Evolutionary conservation across 2,888 invertebrate genomes (phyloP), one percentile per base, ranked within the genome.

Genomic region (Homarus gammarus): DNA sequence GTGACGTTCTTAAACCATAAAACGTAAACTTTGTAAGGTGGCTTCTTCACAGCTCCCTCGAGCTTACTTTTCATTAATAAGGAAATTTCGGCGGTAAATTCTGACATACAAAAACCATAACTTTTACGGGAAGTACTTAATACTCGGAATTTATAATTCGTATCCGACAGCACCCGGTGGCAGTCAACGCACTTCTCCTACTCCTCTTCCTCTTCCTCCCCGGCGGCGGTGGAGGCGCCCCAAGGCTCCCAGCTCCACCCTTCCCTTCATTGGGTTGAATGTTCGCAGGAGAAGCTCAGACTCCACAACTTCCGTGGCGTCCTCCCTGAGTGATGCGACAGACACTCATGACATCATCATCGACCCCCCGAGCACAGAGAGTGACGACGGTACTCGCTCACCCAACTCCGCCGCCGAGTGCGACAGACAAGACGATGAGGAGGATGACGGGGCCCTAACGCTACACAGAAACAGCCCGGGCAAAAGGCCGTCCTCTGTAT

Each of bases 391-490:
- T 2, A 33, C 64, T 3, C 83, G 77, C n/a, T 88, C 88, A 0
- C 70, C 88, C 51, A 88, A 88, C 78, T 88, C 88, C 2, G 72
- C 84, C 0, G 88, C 88, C 15, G 88, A 88, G 78, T 88, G 88
- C 36, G 88, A 88, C 70, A 31, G 88, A 27, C 84, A 84, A 36
- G 27, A 38, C 38, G 36, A n/a, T 18, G 81, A 61, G 12, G 81
- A 15, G 44, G 70, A 38, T 1, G 68, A 5, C 40, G 64, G 40
- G 18, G 15, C n/a, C 73, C 33, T 22, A 36, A 40, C 12, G 44
- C 6, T 49, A 2, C 36, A n/a, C 44, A 36, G 49, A 15, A 31
- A 56, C 40, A 40, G 36, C n/a, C 64, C 40, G 10, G 12, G n/a
- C 36, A 27, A 38, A 2, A 36, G 72, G 22, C 51, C 51, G 6